Evolutionary conservation across 2,797 vertebrate species (phyloP), one percentile per base, ranked within the genome.

Genomic region (Karalla daura): DNA sequence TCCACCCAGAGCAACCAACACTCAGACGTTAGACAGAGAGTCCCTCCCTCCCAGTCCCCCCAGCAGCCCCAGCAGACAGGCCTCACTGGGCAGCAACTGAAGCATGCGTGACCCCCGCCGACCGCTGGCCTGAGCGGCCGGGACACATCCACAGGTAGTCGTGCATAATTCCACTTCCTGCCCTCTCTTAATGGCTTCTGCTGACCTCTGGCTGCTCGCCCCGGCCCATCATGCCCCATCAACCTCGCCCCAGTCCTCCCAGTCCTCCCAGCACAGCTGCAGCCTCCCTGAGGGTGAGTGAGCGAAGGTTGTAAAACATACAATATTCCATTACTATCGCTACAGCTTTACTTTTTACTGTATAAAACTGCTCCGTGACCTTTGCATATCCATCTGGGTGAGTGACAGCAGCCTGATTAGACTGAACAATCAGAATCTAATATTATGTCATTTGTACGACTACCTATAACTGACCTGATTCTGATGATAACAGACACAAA

Each of bases 121-220:
- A 83, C 83, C 47, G 21, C 59, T 49, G 55, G n/a, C n/a, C 33
- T 30, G n/a, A 61, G 70, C 62, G 65, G 8, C 40, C 2, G 52
- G 65, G 44, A 69, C 60, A 59, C 74, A 79, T 65, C 69, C 76
- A 84, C 78, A 88, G 85, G 90, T 89, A 86, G 74, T 63, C 32
- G 63, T 67, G 74, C 73, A 71, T 76, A 83, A 87, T 88, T 88
- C 74, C 81, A 79, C 88, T 91, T 90, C 88, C 88, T 86, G 75
- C 64, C 50, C 35, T 30, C 17, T 11, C 5, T 66, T 86, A 80
- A 85, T 74, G 63, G 66, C 74, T 83, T 67, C 75, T 66, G 65
- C 66, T 78, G 85, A 84, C 79, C 75, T 68, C 68, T 63, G 82
- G 54, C 44, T 68, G 39, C 63, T 45, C 5, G 47, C 36, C 9